These are phyloP conservation scores for Sweltsa coloradensis DNA, from an alignment of 1,140 invertebrate species.

Conservation along the genomic window DNA sequence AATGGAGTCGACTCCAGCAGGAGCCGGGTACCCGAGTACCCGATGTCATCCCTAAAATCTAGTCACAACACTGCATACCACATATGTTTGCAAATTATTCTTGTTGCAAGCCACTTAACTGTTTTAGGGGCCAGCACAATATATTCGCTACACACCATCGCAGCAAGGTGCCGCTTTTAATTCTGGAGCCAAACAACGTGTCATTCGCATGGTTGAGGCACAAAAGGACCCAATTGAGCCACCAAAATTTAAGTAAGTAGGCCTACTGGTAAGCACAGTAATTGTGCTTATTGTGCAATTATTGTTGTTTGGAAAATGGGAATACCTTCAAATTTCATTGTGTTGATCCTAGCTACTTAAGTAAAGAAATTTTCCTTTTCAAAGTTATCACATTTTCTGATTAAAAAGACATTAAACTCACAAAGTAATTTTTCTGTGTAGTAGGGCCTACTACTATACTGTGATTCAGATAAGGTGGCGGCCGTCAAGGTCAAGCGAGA, in stretches of 20 bases:
- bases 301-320: neutral
- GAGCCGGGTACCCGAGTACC: too few species aligned
- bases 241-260: conserved; percentile 74
- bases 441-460: too few species aligned
- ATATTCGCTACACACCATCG: conserved; percentile 94
- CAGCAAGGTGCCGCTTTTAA: conserved; percentile 93
- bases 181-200: conserved; percentile 93
- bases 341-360: neutral
- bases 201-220: conserved; percentile 92
- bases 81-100: neutral
- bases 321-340: neutral
- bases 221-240: conserved; percentile 98
- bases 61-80: too few species aligned
- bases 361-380: too few species aligned
- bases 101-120: neutral
- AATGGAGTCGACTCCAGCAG: too few species aligned
- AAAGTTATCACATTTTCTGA: too few species aligned
- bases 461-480: too few species aligned
- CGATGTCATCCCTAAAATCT: too few species aligned
- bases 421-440: too few species aligned
- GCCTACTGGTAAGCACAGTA: neutral
- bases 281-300: neutral
- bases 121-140: conserved; percentile 71
- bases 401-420: too few species aligned
- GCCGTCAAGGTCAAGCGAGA: too few species aligned